phyloP scores from a whole-genome alignment of 1,140 invertebrate species.

The Drosophila azteca region DNA sequence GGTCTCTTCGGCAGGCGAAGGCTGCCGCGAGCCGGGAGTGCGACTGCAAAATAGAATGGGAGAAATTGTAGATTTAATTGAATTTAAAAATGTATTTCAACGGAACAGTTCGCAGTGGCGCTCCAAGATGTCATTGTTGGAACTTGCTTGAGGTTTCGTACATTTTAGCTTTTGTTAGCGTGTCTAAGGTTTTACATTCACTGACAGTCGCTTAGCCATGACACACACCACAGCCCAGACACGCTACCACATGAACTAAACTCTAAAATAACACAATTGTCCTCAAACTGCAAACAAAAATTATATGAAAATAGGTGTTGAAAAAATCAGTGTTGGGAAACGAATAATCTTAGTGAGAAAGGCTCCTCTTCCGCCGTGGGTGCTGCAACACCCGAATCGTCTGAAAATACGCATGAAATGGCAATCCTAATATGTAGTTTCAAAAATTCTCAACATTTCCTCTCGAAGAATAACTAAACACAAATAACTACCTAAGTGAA shows the following conservation, averaged over 20 bases:
- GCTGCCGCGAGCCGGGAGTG: conserved; percentile 94
- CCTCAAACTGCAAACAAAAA: background rate
- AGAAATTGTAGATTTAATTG: background rate
- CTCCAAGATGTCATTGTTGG: too few species aligned
- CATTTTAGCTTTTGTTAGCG: too few species aligned
- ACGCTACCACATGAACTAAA: conserved; percentile 37
- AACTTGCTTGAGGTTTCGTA: too few species aligned
- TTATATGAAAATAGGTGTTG: too few species aligned
- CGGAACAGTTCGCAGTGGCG: too few species aligned
- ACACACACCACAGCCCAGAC: conserved; percentile 21
- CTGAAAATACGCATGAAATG: too few species aligned
- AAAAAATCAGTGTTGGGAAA: too few species aligned
- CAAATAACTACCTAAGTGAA: background rate
- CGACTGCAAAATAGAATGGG: conserved; percentile 86
- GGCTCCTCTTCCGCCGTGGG: too few species aligned
- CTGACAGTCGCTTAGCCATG: conserved; percentile 9
- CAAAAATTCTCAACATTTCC: background rate
- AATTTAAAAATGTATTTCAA: background rate
- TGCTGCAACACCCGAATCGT: too few species aligned
- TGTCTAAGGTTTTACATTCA: background rate
- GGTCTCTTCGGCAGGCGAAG: conserved; percentile 92
- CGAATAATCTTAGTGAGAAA: too few species aligned
- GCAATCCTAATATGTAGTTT: too few species aligned
- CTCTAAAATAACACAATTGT: background rate
- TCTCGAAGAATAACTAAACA: background rate